Conservation (phyloP, 1,140 invertebrate genomes). For the Drosophila neocordata region DNA sequence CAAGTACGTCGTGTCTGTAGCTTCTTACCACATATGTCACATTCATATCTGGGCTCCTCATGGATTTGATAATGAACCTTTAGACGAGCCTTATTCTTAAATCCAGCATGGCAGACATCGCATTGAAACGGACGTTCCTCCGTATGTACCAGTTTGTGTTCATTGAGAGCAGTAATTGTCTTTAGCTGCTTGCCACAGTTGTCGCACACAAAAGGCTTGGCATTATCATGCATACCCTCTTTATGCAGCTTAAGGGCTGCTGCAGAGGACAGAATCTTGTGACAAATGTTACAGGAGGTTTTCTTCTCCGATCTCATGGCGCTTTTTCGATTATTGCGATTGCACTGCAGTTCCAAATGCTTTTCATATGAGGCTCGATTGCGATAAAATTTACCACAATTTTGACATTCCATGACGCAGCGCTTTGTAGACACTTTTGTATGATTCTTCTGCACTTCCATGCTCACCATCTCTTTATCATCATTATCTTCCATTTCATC, state of each 20-base stretch:
- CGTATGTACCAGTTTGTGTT: conserved; percentile 83
- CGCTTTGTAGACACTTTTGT: conserved; percentile 25
- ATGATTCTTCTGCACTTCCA: not conserved
- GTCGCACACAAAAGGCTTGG: conserved; percentile 83
- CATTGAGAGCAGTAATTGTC: conserved; percentile 82
- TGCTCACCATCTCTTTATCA: not conserved
- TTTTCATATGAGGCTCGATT: conserved; percentile 61
- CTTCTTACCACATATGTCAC: conserved; percentile 83
- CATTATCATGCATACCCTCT: conserved; percentile 82
- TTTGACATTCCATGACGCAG: conserved; percentile 33
- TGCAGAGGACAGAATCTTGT: conserved; percentile 73
- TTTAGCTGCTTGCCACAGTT: conserved; percentile 83
- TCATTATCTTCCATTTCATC: not conserved
- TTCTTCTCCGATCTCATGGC: conserved; percentile 31
- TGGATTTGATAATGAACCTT: conserved; percentile 82
- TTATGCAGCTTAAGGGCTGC: conserved; percentile 76
- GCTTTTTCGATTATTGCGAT: conserved; percentile 5
- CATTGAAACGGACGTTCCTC: conserved; percentile 83
- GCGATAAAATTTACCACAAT: conserved; percentile 49
- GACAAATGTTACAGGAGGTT: conserved; percentile 72
- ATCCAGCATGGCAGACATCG: conserved; percentile 81
- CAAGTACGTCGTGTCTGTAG: conserved; percentile 83
- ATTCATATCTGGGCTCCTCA: conserved; percentile 81
- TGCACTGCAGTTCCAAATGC: conserved; percentile 44
- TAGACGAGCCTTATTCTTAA: conserved; percentile 73